Evolutionary conservation across 2,113 vertebrate species (phyloP).

Genomic region (Chitala chitala): DNA sequence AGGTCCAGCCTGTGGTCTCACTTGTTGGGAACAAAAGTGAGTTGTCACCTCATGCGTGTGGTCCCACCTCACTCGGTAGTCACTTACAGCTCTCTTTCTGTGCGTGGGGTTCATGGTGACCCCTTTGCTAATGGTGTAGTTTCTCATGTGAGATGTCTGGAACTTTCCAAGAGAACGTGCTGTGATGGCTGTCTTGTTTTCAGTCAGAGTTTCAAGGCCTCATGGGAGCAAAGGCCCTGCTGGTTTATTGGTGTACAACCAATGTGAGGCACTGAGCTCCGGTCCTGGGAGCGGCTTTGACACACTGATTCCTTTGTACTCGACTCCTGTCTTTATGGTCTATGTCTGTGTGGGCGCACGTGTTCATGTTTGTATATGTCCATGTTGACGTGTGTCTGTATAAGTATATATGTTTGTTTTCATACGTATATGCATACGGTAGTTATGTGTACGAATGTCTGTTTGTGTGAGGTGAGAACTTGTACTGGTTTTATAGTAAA

Average conservation of each 20-base stretch:
- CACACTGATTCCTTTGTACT: slow-evolving; percentile 5
- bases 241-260: slow-evolving; percentile 10
- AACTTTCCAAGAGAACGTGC: neutral
- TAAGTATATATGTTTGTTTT: slow-evolving; percentile 15
- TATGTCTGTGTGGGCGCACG: neutral
- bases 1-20: slow-evolving; percentile 79
- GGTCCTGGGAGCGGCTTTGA: neutral
- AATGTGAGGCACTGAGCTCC: neutral
- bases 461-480: slow-evolving; percentile 34
- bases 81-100: neutral
- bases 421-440: slow-evolving; percentile 14
- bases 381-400: neutral
- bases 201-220: neutral
- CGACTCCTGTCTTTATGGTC: neutral
- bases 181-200: neutral
- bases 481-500: too few species aligned
- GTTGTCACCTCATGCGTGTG: slow-evolving; percentile 46
- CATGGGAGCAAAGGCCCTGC: neutral
- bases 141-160: neutral
- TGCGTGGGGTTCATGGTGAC: neutral
- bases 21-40: slow-evolving; percentile 98
- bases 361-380: neutral
- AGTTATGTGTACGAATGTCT: neutral
- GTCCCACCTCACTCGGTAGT: neutral
- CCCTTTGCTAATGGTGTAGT: neutral